Base-by-base conservation (phyloP, 2,113 vertebrate genomes). In the Tetrax tetrax region DNA sequence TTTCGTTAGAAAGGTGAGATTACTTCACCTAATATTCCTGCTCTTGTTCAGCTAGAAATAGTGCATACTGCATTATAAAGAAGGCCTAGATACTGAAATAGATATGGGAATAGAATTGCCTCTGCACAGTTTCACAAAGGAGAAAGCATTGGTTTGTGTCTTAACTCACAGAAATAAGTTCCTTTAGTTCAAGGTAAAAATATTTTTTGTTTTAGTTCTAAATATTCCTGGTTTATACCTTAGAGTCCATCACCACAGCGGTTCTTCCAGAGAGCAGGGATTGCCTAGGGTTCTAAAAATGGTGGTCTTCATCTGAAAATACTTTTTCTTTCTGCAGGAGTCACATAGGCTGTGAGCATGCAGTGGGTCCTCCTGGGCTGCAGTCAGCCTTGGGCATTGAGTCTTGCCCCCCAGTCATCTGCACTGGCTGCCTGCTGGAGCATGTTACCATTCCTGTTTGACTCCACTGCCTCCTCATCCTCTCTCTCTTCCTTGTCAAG, bases 381-480 rank as follows among this genome's bases (percentile, higher is more conserved):
- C 51, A n/a, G 27, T 41, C 24, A 35, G 29, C 29, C 18, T 54
- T 48, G 27, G 1, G 1, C 1, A 0, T 16, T 80, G 22, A 19
- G 17, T 45, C 23, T 63, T 1, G 1, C 35, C 57, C 22, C 35
- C 7, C 25, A 18, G 22, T 37, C 27, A 37, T 28, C 91, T 19
- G 13, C 14, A 25, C 6, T 2, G 2, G 9, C 23, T 1, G 4
- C 35, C 16, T 1, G 0, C 54, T 41, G n/a, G 15, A 77, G 18
- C 1, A 1, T 18, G 38, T 31, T 64, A 41, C 68, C 21, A 7
- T 5, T 38, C 53, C 45, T 61, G 35, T 50, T 20, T 37, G 31
- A 57, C 7, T 13, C 11, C 48, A 15, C 14, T 48, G 23, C 35
- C 19, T 24, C 33, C 0, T 0, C 1, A 0, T 22, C 43, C 33